phyloP scores from a whole-genome alignment of 2,113 vertebrate genomes.

The Gnathonemus echidnorhynchus region DNA sequence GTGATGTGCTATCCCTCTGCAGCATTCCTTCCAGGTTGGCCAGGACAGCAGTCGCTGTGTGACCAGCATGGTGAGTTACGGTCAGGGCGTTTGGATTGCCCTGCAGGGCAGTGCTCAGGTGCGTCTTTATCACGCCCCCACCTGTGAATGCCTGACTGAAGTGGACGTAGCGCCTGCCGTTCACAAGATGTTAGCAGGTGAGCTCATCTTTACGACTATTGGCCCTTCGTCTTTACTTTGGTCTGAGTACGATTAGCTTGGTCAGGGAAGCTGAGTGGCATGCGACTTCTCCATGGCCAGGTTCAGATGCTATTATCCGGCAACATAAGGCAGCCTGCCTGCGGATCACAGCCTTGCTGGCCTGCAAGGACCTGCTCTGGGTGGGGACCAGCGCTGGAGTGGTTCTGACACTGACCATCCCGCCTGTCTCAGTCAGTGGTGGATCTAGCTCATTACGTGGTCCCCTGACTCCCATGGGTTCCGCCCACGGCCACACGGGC shows the following conservation, averaged over 20 bases:
- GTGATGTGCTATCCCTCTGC: conserved; percentile 9
- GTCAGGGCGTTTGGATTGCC: conserved; percentile 82
- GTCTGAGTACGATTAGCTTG: background rate
- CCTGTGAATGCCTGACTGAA: conserved; percentile 82
- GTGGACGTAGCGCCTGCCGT: conserved; percentile 91
- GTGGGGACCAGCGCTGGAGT: conserved; percentile 94
- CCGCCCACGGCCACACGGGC: conserved; percentile 90
- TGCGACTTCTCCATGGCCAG: conserved; percentile 42
- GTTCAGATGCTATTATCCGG: conserved; percentile 92
- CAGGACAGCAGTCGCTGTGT: conserved; percentile 82
- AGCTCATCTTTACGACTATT: background rate
- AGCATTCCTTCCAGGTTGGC: conserved; percentile 85
- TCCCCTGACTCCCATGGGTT: conserved; percentile 72
- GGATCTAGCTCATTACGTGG: conserved; percentile 56
- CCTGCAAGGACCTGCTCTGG: conserved; percentile 90
- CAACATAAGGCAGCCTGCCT: conserved; percentile 96
- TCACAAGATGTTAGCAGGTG: conserved; percentile 97
- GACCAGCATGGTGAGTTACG: conserved; percentile 84
- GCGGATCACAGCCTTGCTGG: conserved; percentile 87
- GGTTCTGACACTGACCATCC: conserved; percentile 76
- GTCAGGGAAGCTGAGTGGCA: background rate
- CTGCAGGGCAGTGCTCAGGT: conserved; percentile 92
- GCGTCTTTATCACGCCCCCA: conserved; percentile 81
- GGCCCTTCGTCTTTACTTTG: background rate
- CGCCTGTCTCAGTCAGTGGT: conserved; percentile 60